Base-by-base conservation (phyloP, 2,113 vertebrate species). In the Ageneiosus marmoratus region DNA sequence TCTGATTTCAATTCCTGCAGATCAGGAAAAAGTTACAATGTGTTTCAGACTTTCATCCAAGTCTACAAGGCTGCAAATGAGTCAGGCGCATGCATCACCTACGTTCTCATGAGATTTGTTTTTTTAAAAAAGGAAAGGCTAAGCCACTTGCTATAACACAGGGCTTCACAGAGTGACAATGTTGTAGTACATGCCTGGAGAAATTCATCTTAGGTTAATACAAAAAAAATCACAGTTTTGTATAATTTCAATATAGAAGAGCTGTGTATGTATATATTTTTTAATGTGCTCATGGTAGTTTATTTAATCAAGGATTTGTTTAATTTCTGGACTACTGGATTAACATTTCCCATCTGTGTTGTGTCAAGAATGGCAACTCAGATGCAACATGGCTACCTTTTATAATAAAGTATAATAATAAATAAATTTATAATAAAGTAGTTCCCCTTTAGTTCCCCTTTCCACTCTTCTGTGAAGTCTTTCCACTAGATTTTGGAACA, bases 21-120 rank as follows among this genome's bases (percentile, higher is more conserved):
- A 32, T 79, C 55, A 72, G 83, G 29, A 84, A 78, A 84, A 41
- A 20, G 27, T 58, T 34, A 50, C 20, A 78, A 22, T 73, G 62
- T 32, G 74, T 56, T 13, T 76, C 32, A 63, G 50, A 83, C 62
- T 77, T 77, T 77, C 48, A 32, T 63, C n/a, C 34, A 67, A 41
- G 73, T 55, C 5, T 60, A 16, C 29, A 63, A 46, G 69, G 41
- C 80, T 60, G 7, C 67, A 48, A 46, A 62, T 62, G 53, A 79
- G 55, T 58, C 46, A 62, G 83, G 4, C 20, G 29, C 53, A 50
- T 32, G 55, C 53, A 67, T 79, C 2, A 12, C 11, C 37, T 22
- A 15, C 27, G 37, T 10, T 8, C 37, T 46, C 20, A 37, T 58
- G 73, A 76, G 48, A 46, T 24, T 50, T 32, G 44, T 73, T 83